Conservation (phyloP, 2,888 invertebrate genomes). For the Ligdia adustata region DNA sequence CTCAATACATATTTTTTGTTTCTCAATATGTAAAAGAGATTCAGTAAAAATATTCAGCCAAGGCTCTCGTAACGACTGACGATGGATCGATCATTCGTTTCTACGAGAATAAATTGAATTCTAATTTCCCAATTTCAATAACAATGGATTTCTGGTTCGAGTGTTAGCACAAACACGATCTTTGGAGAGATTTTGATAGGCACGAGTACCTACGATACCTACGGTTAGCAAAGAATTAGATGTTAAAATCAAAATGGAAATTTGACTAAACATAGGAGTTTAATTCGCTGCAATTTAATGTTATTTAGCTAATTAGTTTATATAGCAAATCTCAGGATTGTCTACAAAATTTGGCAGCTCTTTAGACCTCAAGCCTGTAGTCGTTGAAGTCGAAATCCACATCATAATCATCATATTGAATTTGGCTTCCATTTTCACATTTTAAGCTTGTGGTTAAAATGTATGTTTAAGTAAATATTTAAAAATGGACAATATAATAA, state of each 20-base stretch:
- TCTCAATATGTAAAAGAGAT: slow-evolving; percentile 40
- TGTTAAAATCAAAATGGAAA: background rate
- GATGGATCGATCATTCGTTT: slow-evolving; percentile 57
- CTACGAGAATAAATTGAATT: slow-evolving; percentile 66
- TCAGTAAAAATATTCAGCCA: slow-evolving; percentile 39
- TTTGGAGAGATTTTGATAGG: slow-evolving; percentile 44
- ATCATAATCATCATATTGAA: too few relatives aligned
- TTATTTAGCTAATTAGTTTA: too few relatives aligned
- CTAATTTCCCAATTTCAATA: slow-evolving; percentile 72
- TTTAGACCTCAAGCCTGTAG: too few relatives aligned
- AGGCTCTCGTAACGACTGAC: slow-evolving; percentile 48
- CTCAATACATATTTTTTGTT: slow-evolving; percentile 23
- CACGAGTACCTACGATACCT: slow-evolving; percentile 40
- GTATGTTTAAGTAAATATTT: too few relatives aligned
- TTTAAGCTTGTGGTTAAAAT: too few relatives aligned
- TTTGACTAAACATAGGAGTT: too few relatives aligned
- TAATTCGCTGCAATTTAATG: too few relatives aligned
- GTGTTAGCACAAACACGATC: slow-evolving; percentile 48
- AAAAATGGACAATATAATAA: too few relatives aligned
- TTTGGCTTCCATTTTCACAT: too few relatives aligned
- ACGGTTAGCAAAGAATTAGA: slow-evolving; percentile 5
- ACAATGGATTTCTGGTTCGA: slow-evolving; percentile 59
- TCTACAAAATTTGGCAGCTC: too few relatives aligned
- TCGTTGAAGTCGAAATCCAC: too few relatives aligned
- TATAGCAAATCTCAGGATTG: too few relatives aligned